Evolutionary conservation across 2,113 vertebrate species (phyloP).

Genomic region (Myiagra hebetior): DNA sequence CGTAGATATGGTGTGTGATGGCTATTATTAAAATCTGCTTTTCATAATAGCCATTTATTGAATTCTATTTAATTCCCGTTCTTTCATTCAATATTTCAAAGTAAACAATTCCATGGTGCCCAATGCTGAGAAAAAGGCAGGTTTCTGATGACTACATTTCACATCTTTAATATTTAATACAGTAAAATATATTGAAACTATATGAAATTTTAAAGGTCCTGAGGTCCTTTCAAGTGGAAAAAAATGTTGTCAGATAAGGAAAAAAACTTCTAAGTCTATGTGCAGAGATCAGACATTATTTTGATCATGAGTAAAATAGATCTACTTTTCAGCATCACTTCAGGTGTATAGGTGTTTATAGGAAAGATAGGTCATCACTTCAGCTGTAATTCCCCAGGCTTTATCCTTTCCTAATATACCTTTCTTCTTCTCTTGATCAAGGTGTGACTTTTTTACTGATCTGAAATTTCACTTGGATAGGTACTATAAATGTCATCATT

Average conservation of each 20-base stretch:
- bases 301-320: neutral
- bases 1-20: neutral
- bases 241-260: neutral
- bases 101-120: neutral
- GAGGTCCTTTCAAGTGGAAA: neutral
- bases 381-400: neutral
- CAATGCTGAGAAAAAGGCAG: neutral
- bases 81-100: neutral
- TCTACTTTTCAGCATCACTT: neutral
- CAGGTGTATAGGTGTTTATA: neutral
- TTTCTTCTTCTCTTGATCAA: neutral
- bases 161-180: neutral
- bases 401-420: neutral
- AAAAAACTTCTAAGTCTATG: neutral
- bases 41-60: neutral
- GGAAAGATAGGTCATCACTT: neutral
- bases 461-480: neutral
- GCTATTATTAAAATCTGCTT: neutral
- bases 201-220: neutral
- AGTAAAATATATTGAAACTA: neutral
- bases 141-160: neutral
- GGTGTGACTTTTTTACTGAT: neutral
- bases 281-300: neutral
- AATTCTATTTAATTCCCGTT: neutral
- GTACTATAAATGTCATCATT: neutral